Evolutionary conservation across 1,140 invertebrate genomes (phyloP), one percentile per base, ranked within the genome.

Genomic region (Habropoda laboriosa): DNA sequence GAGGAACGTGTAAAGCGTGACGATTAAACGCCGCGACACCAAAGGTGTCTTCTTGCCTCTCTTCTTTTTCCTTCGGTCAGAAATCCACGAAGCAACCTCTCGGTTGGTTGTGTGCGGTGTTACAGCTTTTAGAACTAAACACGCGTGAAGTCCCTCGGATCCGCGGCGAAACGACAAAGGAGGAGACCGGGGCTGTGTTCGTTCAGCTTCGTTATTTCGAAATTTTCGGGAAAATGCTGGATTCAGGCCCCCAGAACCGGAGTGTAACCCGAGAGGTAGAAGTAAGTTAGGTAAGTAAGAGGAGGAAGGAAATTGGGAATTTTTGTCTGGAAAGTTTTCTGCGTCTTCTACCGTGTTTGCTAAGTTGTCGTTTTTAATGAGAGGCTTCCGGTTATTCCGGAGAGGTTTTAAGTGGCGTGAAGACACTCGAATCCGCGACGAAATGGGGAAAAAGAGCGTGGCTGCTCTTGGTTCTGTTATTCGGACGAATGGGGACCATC

Each of bases 1-100:
- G n/a, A 58, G 47, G 49, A 42, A 68, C 18, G 53, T 76, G 47
- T 60, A 67, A 83, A 76, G 64, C 83, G 66, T 85, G 58, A 83
- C 81, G 81, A 85, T 83, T 72, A 71, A 58, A 5, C 24, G 35
- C 12, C 51, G 51, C 51, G 35, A 71, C 51, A 24, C 38, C 63
- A 12, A 21, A n/a, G n/a, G n/a, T n/a, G n/a, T n/a, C n/a, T n/a
- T n/a, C n/a, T n/a, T n/a, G n/a, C n/a, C n/a, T n/a, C n/a, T n/a
- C n/a, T n/a, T n/a, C n/a, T n/a, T n/a, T n/a, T n/a, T n/a, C n/a
- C n/a, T n/a, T n/a, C n/a, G n/a, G n/a, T n/a, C n/a, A n/a, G n/a
- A n/a, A n/a, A n/a, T n/a, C n/a, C n/a, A n/a, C n/a, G n/a, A n/a
- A n/a, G n/a, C n/a, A n/a, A n/a, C n/a, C n/a, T n/a, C n/a, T n/a